Percentiles rank a stretch among this genome's conserved stretches.
These are phyloP conservation scores for Drymodes brunneopygia DNA, from an alignment of 2,113 vertebrate species.

Conservation along the genomic window DNA sequence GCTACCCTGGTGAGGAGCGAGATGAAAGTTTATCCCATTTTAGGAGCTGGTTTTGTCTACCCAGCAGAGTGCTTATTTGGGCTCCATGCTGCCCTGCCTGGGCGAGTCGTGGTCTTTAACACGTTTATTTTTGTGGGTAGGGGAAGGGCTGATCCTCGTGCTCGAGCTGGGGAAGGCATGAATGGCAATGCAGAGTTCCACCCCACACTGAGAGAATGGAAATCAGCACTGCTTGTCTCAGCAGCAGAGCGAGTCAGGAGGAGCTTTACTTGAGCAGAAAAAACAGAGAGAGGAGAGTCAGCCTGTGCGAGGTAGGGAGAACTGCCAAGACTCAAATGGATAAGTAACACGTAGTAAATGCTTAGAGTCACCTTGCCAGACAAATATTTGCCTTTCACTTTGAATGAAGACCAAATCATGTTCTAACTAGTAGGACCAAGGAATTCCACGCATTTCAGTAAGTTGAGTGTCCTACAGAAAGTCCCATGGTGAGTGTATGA, in stretches of 20 bases:
- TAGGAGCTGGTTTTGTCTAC: background rate
- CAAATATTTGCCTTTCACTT: constrained; percentile 59
- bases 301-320: background rate
- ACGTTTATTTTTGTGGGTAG: background rate
- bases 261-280: background rate
- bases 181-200: background rate
- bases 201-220: background rate
- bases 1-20: rapidly evolving
- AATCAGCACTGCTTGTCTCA: background rate
- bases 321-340: constrained; percentile 57
- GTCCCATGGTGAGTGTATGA: background rate
- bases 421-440: constrained; percentile 47
- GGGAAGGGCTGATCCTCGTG: background rate
- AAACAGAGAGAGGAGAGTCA: background rate
- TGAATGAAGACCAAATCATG: constrained; percentile 55
- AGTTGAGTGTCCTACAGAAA: constrained; percentile 18
- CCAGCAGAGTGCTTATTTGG: background rate
- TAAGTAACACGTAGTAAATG: constrained; percentile 59
- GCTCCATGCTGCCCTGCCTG: background rate
- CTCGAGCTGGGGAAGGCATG: background rate
- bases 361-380: constrained; percentile 58
- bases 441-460: constrained; percentile 35
- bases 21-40: constrained; percentile 19
- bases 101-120: background rate
- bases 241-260: background rate